A percentile compares a stretch with the other conserved stretches of the same genome.
Conservation (phyloP, 2,888 invertebrate genomes). For the Lypha dubia region DNA sequence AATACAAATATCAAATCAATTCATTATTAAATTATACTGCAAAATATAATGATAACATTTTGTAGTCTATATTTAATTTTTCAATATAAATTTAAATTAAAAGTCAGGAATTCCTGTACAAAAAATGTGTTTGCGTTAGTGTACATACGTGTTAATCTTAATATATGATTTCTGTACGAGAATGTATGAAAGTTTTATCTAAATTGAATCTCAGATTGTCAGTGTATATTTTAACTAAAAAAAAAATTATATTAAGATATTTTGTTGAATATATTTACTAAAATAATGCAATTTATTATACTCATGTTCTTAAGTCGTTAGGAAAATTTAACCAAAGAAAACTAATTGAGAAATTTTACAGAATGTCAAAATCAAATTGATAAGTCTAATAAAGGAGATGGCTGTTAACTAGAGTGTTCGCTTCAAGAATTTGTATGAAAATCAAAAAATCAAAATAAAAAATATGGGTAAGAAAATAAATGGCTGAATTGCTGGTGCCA, state of each 20-base stretch:
- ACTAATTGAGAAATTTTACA: neutral
- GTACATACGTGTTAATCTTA: slow-evolving; percentile 3
- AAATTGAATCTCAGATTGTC: slow-evolving; percentile 24
- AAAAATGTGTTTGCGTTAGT: neutral
- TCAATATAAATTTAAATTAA: neutral
- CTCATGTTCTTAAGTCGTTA: neutral
- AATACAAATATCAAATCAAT: slow-evolving; percentile 4
- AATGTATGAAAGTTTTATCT: slow-evolving; percentile 18
- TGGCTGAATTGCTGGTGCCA: too few relatives aligned
- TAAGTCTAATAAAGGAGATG: neutral
- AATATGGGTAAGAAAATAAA: too few relatives aligned
- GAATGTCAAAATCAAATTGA: neutral
- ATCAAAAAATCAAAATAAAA: too few relatives aligned
- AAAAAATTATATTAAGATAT: slow-evolving; percentile 25
- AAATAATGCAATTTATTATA: slow-evolving; percentile 53
- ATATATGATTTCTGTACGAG: neutral
- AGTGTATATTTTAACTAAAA: slow-evolving; percentile 35
- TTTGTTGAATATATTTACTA: slow-evolving; percentile 31
- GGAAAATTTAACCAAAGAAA: neutral
- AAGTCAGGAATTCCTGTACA: neutral
- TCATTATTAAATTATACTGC: slow-evolving; percentile 21
- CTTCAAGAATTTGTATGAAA: neutral
- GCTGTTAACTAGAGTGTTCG: neutral
- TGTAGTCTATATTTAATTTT: neutral
- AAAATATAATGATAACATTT: slow-evolving; percentile 17